Percentiles rank a stretch among this genome's conserved stretches.
Conservation (phyloP, 1,140 invertebrate genomes). For the Drosophila seguyi region DNA sequence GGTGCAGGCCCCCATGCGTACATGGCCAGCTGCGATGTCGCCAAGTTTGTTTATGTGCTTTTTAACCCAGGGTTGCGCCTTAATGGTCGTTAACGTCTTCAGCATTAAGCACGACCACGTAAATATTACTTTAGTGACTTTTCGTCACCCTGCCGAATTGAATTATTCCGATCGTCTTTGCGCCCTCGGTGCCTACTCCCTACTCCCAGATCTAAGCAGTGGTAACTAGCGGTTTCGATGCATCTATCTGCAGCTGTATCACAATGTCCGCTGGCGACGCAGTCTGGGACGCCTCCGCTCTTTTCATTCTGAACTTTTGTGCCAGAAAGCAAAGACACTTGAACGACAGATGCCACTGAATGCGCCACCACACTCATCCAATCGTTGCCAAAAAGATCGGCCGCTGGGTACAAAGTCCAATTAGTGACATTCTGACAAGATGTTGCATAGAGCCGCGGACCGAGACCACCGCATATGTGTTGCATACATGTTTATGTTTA, state of each 20-base stretch:
- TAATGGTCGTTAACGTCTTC: constrained; percentile 37
- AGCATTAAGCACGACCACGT: constrained; percentile 29
- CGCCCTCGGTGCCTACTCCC: neutral
- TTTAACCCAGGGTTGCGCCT: constrained; percentile 60
- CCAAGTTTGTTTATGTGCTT: constrained; percentile 60
- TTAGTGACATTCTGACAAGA: constrained; percentile 75
- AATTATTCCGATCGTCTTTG: neutral
- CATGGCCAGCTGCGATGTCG: constrained; percentile 34
- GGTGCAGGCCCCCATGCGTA: neutral
- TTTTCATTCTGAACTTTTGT: constrained; percentile 71
- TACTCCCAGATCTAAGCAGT: neutral
- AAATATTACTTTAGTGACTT: constrained; percentile 16
- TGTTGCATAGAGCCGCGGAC: constrained; percentile 50
- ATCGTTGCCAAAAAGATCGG: constrained; percentile 65
- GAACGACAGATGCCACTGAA: constrained; percentile 65
- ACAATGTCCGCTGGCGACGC: constrained; percentile 13
- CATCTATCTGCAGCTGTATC: constrained; percentile 3
- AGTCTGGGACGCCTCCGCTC: constrained; percentile 47
- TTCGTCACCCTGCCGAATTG: neutral
- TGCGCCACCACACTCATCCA: constrained; percentile 33
- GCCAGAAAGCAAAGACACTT: constrained; percentile 67
- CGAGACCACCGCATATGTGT: constrained; percentile 12
- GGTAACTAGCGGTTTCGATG: neutral
- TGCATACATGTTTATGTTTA: constrained; percentile 13
- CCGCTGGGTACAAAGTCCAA: constrained; percentile 68